These are phyloP conservation scores for Dermatemys mawii DNA, from an alignment of 2,113 vertebrate species.

Conservation along the genomic window DNA sequence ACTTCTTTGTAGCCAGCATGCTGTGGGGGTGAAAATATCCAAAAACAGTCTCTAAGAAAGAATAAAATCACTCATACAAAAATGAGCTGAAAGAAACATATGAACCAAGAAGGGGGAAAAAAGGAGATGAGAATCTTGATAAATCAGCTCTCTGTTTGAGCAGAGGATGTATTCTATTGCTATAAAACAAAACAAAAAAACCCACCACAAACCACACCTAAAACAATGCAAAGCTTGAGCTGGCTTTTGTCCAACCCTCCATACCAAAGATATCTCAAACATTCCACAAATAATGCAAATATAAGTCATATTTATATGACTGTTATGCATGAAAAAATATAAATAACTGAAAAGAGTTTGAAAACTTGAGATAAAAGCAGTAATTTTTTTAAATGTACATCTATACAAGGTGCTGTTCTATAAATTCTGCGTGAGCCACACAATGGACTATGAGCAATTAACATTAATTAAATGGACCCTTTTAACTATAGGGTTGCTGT, in stretches of 20 bases:
- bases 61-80: conserved; percentile 47
- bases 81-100: conserved; percentile 34
- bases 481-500: conserved; percentile 36
- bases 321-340: neutral
- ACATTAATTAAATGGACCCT: conserved; percentile 69
- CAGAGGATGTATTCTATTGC: conserved; percentile 34
- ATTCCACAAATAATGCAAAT: conserved; percentile 49
- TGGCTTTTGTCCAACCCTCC: neutral
- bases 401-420: conserved; percentile 56
- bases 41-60: conserved; percentile 13
- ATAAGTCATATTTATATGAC: conserved; percentile 13
- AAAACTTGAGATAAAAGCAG: conserved; percentile 8
- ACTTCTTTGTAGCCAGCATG: conserved; percentile 44
- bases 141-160: conserved; percentile 36
- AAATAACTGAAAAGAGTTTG: neutral
- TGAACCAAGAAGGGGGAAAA: conserved; percentile 32
- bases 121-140: conserved; percentile 33
- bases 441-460: conserved; percentile 65
- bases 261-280: conserved; percentile 20
- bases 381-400: conserved; percentile 45
- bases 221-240: neutral
- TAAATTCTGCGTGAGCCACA: conserved; percentile 59
- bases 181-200: neutral
- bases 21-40: neutral
- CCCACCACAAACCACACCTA: too few species aligned